These are phyloP conservation scores for Vanacampus margaritifer DNA, from an alignment of 2,113 vertebrate genomes.

Conservation along the genomic window DNA sequence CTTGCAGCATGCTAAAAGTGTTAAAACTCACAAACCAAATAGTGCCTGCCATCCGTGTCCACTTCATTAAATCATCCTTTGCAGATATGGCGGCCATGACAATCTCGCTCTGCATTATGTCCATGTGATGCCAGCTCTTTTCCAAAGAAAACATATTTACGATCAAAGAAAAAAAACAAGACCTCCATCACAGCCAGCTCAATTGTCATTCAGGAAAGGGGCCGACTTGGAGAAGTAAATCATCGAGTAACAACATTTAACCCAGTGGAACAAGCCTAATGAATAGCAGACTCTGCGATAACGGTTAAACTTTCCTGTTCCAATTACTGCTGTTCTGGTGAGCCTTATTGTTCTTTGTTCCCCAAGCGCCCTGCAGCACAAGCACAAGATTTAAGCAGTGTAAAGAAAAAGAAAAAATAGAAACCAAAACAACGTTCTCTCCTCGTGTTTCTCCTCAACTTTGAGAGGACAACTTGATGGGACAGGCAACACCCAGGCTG, in stretches of 20 bases:
- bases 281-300: slow-evolving; percentile 46
- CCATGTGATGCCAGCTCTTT: neutral
- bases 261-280: slow-evolving; percentile 52
- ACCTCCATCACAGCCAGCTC: slow-evolving; percentile 6
- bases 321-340: slow-evolving; percentile 57
- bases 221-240: slow-evolving; percentile 31
- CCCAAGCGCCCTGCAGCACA: slow-evolving; percentile 56
- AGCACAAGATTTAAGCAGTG: slow-evolving; percentile 53
- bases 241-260: slow-evolving; percentile 58
- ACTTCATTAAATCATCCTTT: neutral
- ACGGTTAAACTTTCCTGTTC: slow-evolving; percentile 47
- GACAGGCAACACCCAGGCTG: slow-evolving; percentile 10
- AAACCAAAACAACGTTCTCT: slow-evolving; percentile 14
- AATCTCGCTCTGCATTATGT: slow-evolving; percentile 8
- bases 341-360: slow-evolving; percentile 52
- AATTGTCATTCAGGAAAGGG: slow-evolving; percentile 25
- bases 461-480: slow-evolving; percentile 29
- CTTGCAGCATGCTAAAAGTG: slow-evolving; percentile 13
- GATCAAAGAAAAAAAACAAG: slow-evolving; percentile 29
- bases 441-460: slow-evolving; percentile 42
- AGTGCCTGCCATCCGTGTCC: neutral
- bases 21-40: slow-evolving; percentile 1
- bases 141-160: slow-evolving; percentile 35
- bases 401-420: neutral
- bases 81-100: neutral